Percentiles rank a stretch among this genome's conserved stretches.
phyloP scores from a whole-genome alignment of 1,140 invertebrate species.

The Nasonia giraulti region DNA sequence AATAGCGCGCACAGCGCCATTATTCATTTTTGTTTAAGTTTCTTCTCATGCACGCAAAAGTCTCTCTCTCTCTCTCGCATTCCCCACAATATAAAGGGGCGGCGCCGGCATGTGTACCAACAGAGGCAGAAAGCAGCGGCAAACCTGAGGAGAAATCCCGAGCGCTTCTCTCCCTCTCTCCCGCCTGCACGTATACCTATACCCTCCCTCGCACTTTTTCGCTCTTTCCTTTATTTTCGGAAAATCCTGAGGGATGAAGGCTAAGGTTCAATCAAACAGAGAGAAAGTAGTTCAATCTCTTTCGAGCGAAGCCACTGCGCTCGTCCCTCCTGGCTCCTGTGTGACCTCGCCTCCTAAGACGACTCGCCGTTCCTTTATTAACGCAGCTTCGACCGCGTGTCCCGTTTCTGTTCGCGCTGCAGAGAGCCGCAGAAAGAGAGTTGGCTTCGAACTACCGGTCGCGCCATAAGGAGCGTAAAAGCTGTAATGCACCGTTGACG shows the following conservation, averaged over 20 bases:
- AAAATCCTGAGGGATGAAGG: slow-evolving; percentile 42
- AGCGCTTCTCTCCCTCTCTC: background rate
- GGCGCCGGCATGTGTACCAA: background rate
- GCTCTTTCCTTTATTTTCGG: slow-evolving; percentile 47
- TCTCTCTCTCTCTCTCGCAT: too few species aligned
- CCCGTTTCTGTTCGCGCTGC: background rate
- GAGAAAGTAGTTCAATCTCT: slow-evolving; percentile 44
- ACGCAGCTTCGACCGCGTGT: background rate
- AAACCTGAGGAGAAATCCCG: background rate
- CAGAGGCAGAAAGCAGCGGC: background rate
- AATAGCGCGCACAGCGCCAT: too few species aligned
- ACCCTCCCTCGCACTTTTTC: slow-evolving; percentile 4
- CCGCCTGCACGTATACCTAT: background rate
- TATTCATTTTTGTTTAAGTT: too few species aligned
- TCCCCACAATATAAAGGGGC: too few species aligned
- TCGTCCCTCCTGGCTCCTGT: background rate
- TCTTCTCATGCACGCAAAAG: too few species aligned
- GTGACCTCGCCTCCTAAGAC: background rate
- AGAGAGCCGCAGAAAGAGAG: background rate
- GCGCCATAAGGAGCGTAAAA: background rate
- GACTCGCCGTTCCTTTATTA: slow-evolving; percentile 1
- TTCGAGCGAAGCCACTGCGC: background rate
- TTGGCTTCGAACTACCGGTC: background rate
- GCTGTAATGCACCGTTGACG: background rate
- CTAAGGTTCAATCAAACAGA: slow-evolving; percentile 43